phyloP scores from a whole-genome alignment of 2,888 invertebrate genomes.

The Pammene fasciana region DNA sequence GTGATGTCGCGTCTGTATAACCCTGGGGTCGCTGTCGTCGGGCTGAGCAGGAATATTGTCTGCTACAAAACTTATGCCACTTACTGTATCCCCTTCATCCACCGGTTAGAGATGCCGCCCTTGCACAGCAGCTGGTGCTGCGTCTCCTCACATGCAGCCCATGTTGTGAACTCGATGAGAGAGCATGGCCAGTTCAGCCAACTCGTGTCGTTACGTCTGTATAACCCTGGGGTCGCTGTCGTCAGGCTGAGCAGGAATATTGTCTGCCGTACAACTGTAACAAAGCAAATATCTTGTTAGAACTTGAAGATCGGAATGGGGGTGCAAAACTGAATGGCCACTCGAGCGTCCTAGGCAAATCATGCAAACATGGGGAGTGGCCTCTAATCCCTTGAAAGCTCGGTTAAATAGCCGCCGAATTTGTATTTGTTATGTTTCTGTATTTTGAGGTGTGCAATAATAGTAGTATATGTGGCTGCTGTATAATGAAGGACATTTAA shows the following conservation, averaged over 20 bases:
- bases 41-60: neutral
- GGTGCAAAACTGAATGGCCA: too few species aligned
- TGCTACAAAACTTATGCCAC: constrained; percentile 33
- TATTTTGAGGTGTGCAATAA: too few species aligned
- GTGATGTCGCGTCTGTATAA: constrained; percentile 55
- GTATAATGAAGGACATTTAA: too few species aligned
- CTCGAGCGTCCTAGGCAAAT: too few species aligned
- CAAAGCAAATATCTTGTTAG: constrained; percentile 42
- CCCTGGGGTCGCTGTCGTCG: constrained; percentile 48
- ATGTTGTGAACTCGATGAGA: constrained; percentile 54
- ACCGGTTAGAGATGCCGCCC: constrained; percentile 60
- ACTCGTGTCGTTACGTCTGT: constrained; percentile 55
- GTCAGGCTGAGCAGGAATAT: constrained; percentile 55
- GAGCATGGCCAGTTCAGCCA: constrained; percentile 54
- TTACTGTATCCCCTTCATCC: constrained; percentile 63
- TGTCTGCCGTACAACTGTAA: constrained; percentile 50
- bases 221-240: constrained; percentile 58
- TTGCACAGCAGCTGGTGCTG: constrained; percentile 57
- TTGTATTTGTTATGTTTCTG: too few species aligned
- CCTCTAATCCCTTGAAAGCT: too few species aligned
- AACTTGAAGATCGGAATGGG: too few species aligned
- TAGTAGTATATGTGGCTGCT: too few species aligned
- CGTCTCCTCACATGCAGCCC: constrained; percentile 56
- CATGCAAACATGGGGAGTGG: too few species aligned
- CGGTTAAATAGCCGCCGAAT: too few species aligned